phyloP scores from a whole-genome alignment of 2,888 invertebrate species.

The Antheraea yamamai region DNA sequence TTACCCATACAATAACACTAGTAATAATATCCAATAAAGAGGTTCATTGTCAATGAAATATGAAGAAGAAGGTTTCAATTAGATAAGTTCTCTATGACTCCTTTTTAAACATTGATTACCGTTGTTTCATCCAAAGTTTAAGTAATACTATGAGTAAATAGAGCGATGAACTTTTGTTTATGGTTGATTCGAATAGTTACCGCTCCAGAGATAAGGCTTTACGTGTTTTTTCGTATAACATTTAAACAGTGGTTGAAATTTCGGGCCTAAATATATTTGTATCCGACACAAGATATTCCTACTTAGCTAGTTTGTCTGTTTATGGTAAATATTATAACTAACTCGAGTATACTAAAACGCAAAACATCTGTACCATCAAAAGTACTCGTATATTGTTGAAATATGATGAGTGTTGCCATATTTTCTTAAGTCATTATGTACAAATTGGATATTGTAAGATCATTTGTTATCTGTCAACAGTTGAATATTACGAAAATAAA shows the following conservation, averaged over 20 bases:
- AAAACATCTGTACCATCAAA: constrained; percentile 36
- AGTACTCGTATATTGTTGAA: constrained; percentile 72
- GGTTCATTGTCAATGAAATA: no score
- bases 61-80: no score
- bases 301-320: constrained; percentile 29
- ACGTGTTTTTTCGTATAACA: neutral
- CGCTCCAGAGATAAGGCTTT: constrained; percentile 3
- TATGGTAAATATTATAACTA: neutral
- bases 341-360: constrained; percentile 10
- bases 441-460: constrained; percentile 81
- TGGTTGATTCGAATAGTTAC: neutral
- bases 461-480: constrained; percentile 82
- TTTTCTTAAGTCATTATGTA: constrained; percentile 82
- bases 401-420: constrained; percentile 79
- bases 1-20: no score
- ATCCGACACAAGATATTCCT: constrained; percentile 30
- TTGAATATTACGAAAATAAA: constrained; percentile 82
- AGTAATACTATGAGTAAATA: neutral
- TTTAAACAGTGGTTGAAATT: constrained; percentile 34
- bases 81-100: constrained; percentile 7
- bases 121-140: constrained; percentile 8
- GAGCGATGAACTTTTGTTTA: neutral
- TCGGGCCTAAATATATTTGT: constrained; percentile 23
- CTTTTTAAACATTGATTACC: constrained; percentile 1
- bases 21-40: no score